Percentiles rank a stretch among this genome's conserved stretches.
Conservation (phyloP, 2,888 invertebrate species). For the Platycheirus rosarum region DNA sequence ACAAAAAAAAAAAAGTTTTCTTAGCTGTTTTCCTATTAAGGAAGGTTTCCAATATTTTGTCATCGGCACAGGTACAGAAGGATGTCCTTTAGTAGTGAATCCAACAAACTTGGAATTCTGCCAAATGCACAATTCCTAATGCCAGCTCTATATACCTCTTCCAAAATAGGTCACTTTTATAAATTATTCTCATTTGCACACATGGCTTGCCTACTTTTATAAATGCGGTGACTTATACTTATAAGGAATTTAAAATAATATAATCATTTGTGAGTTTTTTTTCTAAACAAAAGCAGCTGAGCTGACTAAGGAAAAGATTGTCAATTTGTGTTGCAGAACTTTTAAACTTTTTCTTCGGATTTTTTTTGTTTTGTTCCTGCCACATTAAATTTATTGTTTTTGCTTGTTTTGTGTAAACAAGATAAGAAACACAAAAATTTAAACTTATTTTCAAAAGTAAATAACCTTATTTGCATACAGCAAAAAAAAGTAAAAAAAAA, state of each 20-base stretch:
- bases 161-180: conserved; percentile 52
- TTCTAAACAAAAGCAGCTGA: too few species aligned
- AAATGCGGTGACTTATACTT: background rate
- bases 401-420: conserved; percentile 7
- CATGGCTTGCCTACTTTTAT: too few species aligned
- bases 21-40: conserved; percentile 23
- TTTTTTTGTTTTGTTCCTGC: background rate
- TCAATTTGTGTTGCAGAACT: background rate
- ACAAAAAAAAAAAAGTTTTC: conserved; percentile 20
- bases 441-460: conserved; percentile 42
- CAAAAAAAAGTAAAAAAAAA: conserved; percentile 20
- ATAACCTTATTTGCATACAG: conserved; percentile 28
- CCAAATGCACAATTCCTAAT: conserved; percentile 44
- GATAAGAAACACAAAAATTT: conserved; percentile 25
- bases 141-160: background rate
- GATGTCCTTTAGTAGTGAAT: conserved; percentile 1
- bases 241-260: background rate
- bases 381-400: background rate
- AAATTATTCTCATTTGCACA: conserved; percentile 22
- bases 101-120: conserved; percentile 32
- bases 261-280: background rate
- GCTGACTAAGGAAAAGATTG: too few species aligned
- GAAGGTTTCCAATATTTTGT: conserved; percentile 40
- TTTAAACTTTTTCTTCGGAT: background rate
- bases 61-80: conserved; percentile 37